Conservation (phyloP, 2,113 vertebrate genomes). For the Coregonus clupeaformis region DNA sequence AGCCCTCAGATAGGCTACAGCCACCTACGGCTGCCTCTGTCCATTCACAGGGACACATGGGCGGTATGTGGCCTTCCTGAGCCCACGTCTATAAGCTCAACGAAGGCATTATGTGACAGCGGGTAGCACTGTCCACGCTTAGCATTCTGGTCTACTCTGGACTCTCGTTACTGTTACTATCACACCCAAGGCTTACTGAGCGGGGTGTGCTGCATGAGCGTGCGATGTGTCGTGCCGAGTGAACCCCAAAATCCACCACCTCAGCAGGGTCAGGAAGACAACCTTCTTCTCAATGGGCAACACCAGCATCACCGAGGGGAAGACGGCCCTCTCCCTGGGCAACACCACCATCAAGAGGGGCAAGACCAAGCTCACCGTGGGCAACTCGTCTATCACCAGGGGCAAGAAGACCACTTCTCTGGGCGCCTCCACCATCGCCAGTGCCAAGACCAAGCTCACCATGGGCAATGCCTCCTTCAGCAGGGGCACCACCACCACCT, state of each 20-base stretch:
- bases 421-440: constrained; percentile 75
- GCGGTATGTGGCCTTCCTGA: constrained; percentile 78
- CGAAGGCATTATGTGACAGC: constrained; percentile 73
- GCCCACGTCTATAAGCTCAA: constrained; percentile 75
- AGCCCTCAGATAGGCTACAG: constrained; percentile 65
- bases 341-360: constrained; percentile 75
- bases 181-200: constrained; percentile 53
- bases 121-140: constrained; percentile 71
- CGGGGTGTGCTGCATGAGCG: constrained; percentile 65
- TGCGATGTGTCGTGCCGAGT: constrained; percentile 65
- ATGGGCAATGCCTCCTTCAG: constrained; percentile 74
- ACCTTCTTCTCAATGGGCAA: constrained; percentile 73
- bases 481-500: constrained; percentile 75
- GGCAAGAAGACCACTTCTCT: constrained; percentile 73
- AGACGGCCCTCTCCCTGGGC: constrained; percentile 75
- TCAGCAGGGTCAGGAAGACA: constrained; percentile 58
- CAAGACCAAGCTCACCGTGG: constrained; percentile 72
- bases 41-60: constrained; percentile 75
- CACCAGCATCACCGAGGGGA: constrained; percentile 78
- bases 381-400: constrained; percentile 71
- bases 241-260: constrained; percentile 56
- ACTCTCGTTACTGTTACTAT: constrained; percentile 55
- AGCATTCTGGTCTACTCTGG: constrained; percentile 71
- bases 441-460: constrained; percentile 77
- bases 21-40: constrained; percentile 79